A percentile compares a stretch with the other conserved stretches of the same genome.
phyloP scores from a whole-genome alignment of 2,888 invertebrate species.

The Odontothrips loti region DNA sequence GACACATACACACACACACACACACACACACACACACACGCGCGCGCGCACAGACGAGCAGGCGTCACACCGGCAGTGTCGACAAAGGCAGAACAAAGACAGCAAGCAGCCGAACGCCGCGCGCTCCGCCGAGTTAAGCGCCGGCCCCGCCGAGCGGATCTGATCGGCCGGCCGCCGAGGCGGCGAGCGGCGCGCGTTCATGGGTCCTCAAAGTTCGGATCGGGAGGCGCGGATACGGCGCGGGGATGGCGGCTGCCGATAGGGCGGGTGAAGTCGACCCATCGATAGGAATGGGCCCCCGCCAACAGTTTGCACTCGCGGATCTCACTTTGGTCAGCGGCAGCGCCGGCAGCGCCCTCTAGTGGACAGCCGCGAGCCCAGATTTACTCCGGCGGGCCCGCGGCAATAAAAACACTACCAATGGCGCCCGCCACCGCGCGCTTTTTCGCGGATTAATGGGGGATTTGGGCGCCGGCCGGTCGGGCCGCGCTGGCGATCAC shows the following conservation, averaged over 20 bases:
- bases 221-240: neutral
- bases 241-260: too few species aligned
- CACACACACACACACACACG: too few species aligned
- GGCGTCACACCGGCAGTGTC: too few species aligned
- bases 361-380: too few species aligned
- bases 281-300: neutral
- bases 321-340: neutral
- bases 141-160: neutral
- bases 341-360: neutral
- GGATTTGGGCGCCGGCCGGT: neutral
- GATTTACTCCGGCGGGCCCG: too few species aligned
- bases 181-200: neutral
- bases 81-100: too few species aligned
- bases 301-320: slow-evolving; percentile 1
- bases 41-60: too few species aligned
- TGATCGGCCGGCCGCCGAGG: neutral
- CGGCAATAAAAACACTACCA: neutral
- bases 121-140: too few species aligned
- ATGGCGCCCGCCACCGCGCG: neutral
- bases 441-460: neutral
- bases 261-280: too few species aligned
- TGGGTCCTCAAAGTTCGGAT: neutral
- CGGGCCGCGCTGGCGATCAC: neutral
- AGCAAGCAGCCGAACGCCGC: too few species aligned
- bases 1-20: too few species aligned